Conservation (phyloP, 2,888 invertebrate genomes). For the Noctua janthina region DNA sequence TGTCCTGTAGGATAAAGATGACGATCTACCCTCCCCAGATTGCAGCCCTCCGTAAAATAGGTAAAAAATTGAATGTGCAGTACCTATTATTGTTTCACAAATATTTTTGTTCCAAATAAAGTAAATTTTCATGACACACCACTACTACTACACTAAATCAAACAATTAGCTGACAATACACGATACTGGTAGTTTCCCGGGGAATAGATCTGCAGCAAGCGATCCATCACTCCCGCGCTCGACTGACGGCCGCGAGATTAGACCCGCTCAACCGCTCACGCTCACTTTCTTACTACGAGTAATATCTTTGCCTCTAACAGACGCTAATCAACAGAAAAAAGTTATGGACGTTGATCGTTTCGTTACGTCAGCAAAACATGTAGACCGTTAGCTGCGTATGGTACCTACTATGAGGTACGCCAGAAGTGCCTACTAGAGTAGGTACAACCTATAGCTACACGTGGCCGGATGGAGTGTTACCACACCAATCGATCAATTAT, state of each 20-base stretch:
- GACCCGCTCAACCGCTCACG: not conserved
- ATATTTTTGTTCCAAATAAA: not conserved
- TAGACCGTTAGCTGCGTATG: not conserved
- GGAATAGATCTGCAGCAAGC: not conserved
- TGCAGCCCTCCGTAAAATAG: not conserved
- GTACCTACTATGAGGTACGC: not conserved
- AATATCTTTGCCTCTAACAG: not conserved
- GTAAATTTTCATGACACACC: not conserved
- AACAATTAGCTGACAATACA: not conserved
- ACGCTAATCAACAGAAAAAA: not conserved
- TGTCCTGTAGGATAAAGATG: not conserved
- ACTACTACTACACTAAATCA: not conserved
- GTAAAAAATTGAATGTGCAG: not conserved
- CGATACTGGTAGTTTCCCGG: not conserved
- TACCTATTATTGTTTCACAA: not conserved
- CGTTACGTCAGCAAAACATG: not conserved
- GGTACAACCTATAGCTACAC: too few species aligned
- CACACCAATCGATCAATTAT: too few species aligned
- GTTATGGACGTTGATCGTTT: not conserved
- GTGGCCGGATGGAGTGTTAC: too few species aligned
- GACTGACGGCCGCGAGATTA: slow-evolving; percentile 14
- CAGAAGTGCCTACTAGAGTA: not conserved
- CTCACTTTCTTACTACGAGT: not conserved
- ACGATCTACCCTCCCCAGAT: too few species aligned
- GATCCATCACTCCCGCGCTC: slow-evolving; percentile 5